phyloP scores from a whole-genome alignment of 1,140 invertebrate species.

The Sycophila sp. region DNA sequence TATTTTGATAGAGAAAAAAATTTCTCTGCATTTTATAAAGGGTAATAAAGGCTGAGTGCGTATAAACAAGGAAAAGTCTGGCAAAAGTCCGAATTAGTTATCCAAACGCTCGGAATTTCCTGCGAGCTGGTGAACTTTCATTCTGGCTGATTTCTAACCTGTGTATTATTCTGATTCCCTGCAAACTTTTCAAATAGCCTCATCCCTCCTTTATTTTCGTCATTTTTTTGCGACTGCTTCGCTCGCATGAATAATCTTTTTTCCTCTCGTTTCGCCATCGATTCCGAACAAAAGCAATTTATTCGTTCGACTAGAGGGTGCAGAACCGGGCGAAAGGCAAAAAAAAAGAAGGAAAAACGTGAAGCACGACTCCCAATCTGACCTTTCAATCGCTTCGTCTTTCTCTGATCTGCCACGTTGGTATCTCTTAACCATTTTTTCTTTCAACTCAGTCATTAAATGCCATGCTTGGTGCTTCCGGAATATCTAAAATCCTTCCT shows the following conservation, averaged over 20 bases:
- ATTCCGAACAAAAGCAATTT: slow-evolving; percentile 7
- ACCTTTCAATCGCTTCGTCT: neutral
- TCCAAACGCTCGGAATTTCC: too few species aligned
- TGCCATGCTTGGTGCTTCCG: too few species aligned
- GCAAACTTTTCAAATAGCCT: neutral
- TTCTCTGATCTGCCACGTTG: too few species aligned
- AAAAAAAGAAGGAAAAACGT: neutral
- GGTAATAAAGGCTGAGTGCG: too few species aligned
- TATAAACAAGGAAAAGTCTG: too few species aligned
- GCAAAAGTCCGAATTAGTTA: too few species aligned
- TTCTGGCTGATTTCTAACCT: too few species aligned
- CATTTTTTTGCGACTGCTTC: neutral
- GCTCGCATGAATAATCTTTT: neutral
- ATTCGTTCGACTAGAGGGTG: neutral
- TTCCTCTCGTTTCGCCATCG: neutral
- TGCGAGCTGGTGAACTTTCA: too few species aligned
- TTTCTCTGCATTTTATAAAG: too few species aligned
- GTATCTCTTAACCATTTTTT: too few species aligned
- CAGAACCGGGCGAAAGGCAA: neutral
- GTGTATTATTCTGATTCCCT: neutral
- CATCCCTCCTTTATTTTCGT: neutral
- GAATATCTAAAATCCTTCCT: too few species aligned
- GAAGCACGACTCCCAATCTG: neutral
- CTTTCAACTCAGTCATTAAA: neutral
- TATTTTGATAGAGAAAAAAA: too few species aligned